phyloP scores from a whole-genome alignment of 1,140 invertebrate genomes.

The Diprion similis region DNA sequence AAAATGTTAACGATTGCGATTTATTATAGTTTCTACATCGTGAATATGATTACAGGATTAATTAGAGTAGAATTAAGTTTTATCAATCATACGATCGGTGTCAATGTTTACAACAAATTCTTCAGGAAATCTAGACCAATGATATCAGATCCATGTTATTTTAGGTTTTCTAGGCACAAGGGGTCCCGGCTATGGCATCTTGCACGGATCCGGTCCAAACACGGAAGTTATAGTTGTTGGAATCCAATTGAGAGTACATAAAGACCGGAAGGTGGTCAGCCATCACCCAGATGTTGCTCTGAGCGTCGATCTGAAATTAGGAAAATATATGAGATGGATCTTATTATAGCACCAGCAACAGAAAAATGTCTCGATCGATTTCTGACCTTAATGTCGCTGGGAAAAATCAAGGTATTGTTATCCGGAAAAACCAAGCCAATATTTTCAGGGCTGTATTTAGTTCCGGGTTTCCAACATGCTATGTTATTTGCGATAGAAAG shows the following conservation, averaged over 20 bases:
- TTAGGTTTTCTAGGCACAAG: slow-evolving; percentile 55
- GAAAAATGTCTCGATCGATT: too few relatives aligned
- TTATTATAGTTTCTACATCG: too few relatives aligned
- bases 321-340: too few relatives aligned
- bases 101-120: too few relatives aligned
- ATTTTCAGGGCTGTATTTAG: slow-evolving; percentile 68
- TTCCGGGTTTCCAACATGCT: slow-evolving; percentile 78
- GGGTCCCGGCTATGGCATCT: slow-evolving; percentile 73
- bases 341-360: too few relatives aligned
- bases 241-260: slow-evolving; percentile 71
- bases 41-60: too few relatives aligned
- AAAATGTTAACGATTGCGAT: too few relatives aligned
- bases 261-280: slow-evolving; percentile 75
- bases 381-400: slow-evolving; percentile 77
- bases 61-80: too few relatives aligned
- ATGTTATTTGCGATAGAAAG: slow-evolving; percentile 79
- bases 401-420: slow-evolving; percentile 76
- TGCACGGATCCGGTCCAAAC: slow-evolving; percentile 70
- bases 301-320: slow-evolving; percentile 59
- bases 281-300: slow-evolving; percentile 76
- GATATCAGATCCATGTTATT: too few relatives aligned
- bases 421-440: slow-evolving; percentile 75
- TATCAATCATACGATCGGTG: too few relatives aligned
- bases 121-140: too few relatives aligned
- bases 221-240: slow-evolving; percentile 75